phyloP scores from a whole-genome alignment of 2,888 invertebrate species.

The Steinernema hermaphroditum region DNA sequence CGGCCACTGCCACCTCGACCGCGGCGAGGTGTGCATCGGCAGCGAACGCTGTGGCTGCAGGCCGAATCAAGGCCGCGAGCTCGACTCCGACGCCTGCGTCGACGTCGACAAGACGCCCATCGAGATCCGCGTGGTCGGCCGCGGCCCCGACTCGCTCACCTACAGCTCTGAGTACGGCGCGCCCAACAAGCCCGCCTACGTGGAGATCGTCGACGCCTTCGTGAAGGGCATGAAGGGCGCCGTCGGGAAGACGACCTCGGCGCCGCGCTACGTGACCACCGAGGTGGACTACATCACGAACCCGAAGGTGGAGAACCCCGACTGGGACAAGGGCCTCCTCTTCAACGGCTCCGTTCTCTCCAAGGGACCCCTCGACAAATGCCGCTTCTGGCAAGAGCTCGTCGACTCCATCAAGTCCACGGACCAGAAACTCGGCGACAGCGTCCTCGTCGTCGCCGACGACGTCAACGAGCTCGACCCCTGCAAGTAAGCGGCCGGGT shows the following conservation, averaged over 20 bases:
- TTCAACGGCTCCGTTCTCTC: slow-evolving; percentile 53
- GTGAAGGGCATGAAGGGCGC: slow-evolving; percentile 40
- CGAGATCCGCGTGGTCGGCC: slow-evolving; percentile 51
- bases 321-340: slow-evolving; percentile 60
- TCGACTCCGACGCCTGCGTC: slow-evolving; percentile 49
- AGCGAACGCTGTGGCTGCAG: slow-evolving; percentile 58
- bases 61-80: slow-evolving; percentile 49
- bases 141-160: slow-evolving; percentile 44
- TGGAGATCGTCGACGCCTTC: slow-evolving; percentile 53
- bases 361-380: slow-evolving; percentile 48
- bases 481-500: slow-evolving; percentile 41
- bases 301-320: slow-evolving; percentile 56
- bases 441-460: slow-evolving; percentile 42
- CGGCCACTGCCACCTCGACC: slow-evolving; percentile 35
- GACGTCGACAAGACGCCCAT: slow-evolving; percentile 52
- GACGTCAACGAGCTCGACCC: slow-evolving; percentile 50
- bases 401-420: slow-evolving; percentile 43
- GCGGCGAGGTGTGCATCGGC: slow-evolving; percentile 55
- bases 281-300: slow-evolving; percentile 55
- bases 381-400: slow-evolving; percentile 49
- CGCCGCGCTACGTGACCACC: slow-evolving; percentile 51
- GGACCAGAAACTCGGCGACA: slow-evolving; percentile 47
- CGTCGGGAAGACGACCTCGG: slow-evolving; percentile 48
- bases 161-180: slow-evolving; percentile 59
- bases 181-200: slow-evolving; percentile 53